A percentile compares a stretch with the other conserved stretches of the same genome.
Evolutionary conservation across 2,888 invertebrate species (phyloP).

Genomic region (Brachypterus glaber): DNA sequence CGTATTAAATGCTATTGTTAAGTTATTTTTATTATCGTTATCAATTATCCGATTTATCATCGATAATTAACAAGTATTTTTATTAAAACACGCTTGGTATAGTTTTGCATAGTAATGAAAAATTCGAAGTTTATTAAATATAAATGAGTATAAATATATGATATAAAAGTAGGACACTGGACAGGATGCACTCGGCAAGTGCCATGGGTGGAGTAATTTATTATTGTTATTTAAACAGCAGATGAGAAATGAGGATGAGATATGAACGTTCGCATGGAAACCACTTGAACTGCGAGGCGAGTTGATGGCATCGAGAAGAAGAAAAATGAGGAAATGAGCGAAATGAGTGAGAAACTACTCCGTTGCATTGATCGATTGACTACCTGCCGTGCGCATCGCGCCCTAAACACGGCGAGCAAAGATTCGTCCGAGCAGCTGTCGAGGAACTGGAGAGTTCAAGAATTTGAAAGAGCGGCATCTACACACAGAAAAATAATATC

Average conservation of each 20-base stretch:
- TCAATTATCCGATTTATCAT: constrained; percentile 39
- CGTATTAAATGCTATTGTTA: constrained; percentile 41
- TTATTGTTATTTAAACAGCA: not conserved
- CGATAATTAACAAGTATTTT: constrained; percentile 35
- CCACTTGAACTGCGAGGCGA: constrained; percentile 5
- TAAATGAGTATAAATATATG: constrained; percentile 42
- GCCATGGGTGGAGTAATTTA: not conserved
- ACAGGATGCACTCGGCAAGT: constrained; percentile 32
- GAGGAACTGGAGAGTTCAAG: too few species aligned
- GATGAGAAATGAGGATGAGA: constrained; percentile 6
- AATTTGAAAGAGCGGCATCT: too few species aligned
- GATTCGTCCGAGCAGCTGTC: too few species aligned
- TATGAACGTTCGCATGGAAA: constrained; percentile 7
- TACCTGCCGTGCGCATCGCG: constrained; percentile 32
- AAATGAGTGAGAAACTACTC: too few species aligned
- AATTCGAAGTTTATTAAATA: constrained; percentile 40
- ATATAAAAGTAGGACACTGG: constrained; percentile 38
- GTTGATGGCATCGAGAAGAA: not conserved
- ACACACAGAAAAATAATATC: too few species aligned
- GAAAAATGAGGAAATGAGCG: constrained; percentile 15
- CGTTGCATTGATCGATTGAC: too few species aligned
- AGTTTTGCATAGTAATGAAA: constrained; percentile 38
- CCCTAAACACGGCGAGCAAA: constrained; percentile 26
- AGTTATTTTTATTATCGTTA: constrained; percentile 33
- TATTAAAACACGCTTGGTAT: constrained; percentile 31